Evolutionary conservation across 2,797 vertebrate genomes (phyloP).

Genomic region (Pangasius sanitwongsei): DNA sequence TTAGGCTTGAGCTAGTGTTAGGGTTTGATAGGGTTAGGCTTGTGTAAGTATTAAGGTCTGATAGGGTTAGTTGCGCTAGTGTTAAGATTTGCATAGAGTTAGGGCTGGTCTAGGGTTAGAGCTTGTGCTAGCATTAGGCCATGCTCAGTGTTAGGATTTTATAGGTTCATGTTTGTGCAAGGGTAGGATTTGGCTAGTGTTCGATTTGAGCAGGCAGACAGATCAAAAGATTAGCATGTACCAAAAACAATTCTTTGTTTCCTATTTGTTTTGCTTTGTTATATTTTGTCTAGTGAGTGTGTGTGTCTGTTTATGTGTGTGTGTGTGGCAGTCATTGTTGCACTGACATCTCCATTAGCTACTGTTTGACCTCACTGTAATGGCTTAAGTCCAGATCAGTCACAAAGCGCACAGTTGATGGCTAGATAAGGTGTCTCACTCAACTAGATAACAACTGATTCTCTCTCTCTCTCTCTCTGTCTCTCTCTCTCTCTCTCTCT

Average conservation of each 20-base stretch:
- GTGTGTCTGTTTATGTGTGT: not conserved
- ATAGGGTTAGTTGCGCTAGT: rapidly evolving
- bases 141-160: not conserved
- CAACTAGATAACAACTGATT: not conserved
- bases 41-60: not conserved
- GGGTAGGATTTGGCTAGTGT: not conserved
- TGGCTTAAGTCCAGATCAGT: not conserved
- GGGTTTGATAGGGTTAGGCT: not conserved
- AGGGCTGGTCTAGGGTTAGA: not conserved
- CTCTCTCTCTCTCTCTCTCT: constrained; percentile 17
- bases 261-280: not conserved
- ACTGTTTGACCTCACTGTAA: constrained; percentile 3
- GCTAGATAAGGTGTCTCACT: not conserved
- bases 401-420: not conserved
- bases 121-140: not conserved
- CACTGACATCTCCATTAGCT: not conserved
- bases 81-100: not conserved
- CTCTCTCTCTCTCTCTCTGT: constrained; percentile 28
- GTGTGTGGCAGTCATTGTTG: not conserved
- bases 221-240: not conserved
- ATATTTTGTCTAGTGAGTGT: not conserved
- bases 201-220: not conserved
- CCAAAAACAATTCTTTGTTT: not conserved
- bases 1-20: not conserved
- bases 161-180: not conserved